Base-by-base conservation (phyloP, 2,888 invertebrate species). In the Napeogenes sylphis region DNA sequence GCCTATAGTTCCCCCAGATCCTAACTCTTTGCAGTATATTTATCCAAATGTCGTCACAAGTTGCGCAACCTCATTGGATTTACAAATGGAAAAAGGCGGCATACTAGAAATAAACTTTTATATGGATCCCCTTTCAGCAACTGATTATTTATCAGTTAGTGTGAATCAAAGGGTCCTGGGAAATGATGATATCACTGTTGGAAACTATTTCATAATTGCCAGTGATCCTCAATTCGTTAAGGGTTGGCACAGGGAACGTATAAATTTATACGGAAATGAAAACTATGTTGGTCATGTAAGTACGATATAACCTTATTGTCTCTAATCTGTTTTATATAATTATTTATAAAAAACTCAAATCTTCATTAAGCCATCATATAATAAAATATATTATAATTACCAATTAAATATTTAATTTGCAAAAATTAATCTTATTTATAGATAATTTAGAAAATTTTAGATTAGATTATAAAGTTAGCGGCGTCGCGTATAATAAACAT, bases 21-120 rank as follows among this genome's bases (percentile, higher is more conserved):
- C 70, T 2, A 56, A 55, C 0, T 80, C 83, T 51, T 67, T 55
- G 2, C 62, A 45, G 4, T 82, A 74, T 59, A 76, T 84, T 57
- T 69, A 70, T 54, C 75, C 78, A 1, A 55, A 59, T 13, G 47
- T 46, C 3, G 12, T 6, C 0, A 56, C 70, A 12, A 76, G 74
- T 59, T 80, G 79, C 55, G 63, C 68, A 2, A 67, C 71, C 1
- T 76, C 77, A 1, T 70, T 69, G 35, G 38, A 56, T 12, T 78
- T 84, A 58, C 38, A 68, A 0, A 76, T 84, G 75, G 55, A 71
- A 3, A 62, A 70, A 8, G 65, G 66, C 8, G 84, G 84, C 14
- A 45, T 58, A 13, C 54, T 86, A 3, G 80, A 85, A 76, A 71
- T 80, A 2, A 75, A 75, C 53, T 59, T 81, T 10, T 82, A 70